These are phyloP conservation scores for Saccopteryx leptura DNA, from an alignment of 2,113 vertebrate genomes.

Conservation along the genomic window DNA sequence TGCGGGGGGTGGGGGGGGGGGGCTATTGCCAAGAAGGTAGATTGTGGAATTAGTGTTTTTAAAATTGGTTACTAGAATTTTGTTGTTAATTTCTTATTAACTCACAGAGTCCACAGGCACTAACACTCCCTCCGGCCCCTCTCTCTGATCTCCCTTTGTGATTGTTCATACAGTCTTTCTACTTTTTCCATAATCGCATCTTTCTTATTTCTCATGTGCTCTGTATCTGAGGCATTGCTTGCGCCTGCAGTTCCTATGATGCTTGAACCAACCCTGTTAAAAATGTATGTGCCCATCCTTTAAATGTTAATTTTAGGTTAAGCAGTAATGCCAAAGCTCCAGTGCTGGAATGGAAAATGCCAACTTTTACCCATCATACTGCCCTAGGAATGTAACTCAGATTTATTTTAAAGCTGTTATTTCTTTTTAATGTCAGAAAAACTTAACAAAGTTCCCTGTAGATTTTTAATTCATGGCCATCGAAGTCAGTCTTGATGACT, in stretches of 20 bases:
- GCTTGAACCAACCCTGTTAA: conserved; percentile 34
- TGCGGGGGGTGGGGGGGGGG: rapidly evolving
- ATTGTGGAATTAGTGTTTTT: neutral
- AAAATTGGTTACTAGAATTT: neutral
- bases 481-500: neutral
- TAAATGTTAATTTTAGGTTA: conserved; percentile 24
- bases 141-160: neutral
- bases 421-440: conserved; percentile 39
- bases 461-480: conserved; percentile 15
- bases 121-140: rapidly evolving
- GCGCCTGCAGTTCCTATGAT: neutral
- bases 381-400: neutral
- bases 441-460: conserved; percentile 16
- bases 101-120: neutral
- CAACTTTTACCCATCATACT: neutral
- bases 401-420: conserved; percentile 7
- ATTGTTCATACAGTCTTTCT: neutral
- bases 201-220: neutral
- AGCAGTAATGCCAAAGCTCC: neutral
- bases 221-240: neutral
- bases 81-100: neutral
- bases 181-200: neutral
- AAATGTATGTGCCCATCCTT: neutral
- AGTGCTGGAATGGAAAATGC: neutral
- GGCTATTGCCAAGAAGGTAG: neutral